phyloP scores from a whole-genome alignment of 2,888 invertebrate species.

The Orthosia gothica region DNA sequence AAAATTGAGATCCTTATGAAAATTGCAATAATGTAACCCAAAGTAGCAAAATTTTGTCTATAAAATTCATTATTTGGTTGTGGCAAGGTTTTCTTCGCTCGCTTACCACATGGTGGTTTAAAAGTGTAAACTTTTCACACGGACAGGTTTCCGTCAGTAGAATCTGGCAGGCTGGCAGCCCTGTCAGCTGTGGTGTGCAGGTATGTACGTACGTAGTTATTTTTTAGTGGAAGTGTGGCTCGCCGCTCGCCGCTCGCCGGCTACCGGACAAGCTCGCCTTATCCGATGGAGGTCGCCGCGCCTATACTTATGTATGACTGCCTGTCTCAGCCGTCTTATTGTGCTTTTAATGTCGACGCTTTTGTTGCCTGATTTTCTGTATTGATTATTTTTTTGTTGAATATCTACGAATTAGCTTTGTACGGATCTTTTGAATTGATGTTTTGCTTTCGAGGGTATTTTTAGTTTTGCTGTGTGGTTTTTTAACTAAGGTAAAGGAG shows the following conservation, averaged over 20 bases:
- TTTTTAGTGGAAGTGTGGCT: constrained; percentile 79
- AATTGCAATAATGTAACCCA: too few relatives aligned
- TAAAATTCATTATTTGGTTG: too few relatives aligned
- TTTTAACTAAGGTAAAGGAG: neutral
- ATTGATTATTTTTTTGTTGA: constrained; percentile 64
- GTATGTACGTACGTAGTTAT: constrained; percentile 67
- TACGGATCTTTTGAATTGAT: constrained; percentile 57
- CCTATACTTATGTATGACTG: constrained; percentile 72
- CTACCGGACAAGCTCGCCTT: constrained; percentile 84
- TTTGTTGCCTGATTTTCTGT: constrained; percentile 63
- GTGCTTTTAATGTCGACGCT: constrained; percentile 66
- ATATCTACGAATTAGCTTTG: constrained; percentile 65
- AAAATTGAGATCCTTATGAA: too few relatives aligned
- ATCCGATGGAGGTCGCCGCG: constrained; percentile 81
- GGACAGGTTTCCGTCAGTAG: constrained; percentile 14
- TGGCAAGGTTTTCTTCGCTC: constrained; percentile 1
- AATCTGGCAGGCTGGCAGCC: constrained; percentile 49
- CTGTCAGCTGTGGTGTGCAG: constrained; percentile 58
- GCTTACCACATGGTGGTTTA: constrained; percentile 27
- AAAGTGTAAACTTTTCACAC: neutral
- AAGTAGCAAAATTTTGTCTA: too few relatives aligned
- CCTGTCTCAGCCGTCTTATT: constrained; percentile 67
- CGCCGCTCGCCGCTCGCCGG: constrained; percentile 76
- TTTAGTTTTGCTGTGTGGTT: constrained; percentile 23
- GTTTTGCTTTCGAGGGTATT: constrained; percentile 41